These are phyloP conservation scores for Cuculus canorus DNA, from an alignment of 2,797 vertebrate genomes.

Conservation along the genomic window DNA sequence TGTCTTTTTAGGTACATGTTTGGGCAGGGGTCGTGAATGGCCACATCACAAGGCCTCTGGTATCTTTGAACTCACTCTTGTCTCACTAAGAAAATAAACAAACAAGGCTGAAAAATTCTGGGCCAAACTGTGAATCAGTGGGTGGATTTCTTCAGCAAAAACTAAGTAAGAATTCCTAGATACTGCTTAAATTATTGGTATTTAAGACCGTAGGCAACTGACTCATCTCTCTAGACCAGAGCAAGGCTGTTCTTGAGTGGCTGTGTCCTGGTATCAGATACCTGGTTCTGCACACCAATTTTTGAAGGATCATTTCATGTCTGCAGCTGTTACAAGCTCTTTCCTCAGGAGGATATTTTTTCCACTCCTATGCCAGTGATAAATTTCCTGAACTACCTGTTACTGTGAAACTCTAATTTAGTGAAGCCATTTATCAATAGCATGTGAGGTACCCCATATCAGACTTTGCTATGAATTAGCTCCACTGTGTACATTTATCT, in stretches of 20 bases:
- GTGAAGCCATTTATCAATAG: neutral
- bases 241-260: neutral
- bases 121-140: neutral
- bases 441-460: accelerated
- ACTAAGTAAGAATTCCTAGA: neutral
- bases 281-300: neutral
- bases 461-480: neutral
- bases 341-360: neutral
- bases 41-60: neutral
- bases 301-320: neutral
- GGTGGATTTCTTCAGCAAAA: neutral
- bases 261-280: accelerated
- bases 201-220: neutral
- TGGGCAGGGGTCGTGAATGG: neutral
- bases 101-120: neutral
- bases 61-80: neutral
- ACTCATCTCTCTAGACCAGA: neutral
- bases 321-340: neutral
- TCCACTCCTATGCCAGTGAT: neutral
- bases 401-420: neutral
- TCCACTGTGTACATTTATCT: neutral
- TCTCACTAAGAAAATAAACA: neutral
- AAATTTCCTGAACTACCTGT: neutral
- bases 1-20: neutral
- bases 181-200: neutral